Percentiles rank a stretch among this genome's conserved stretches.
phyloP scores from a whole-genome alignment of 2,888 invertebrate genomes.

The Chalcis sispes region DNA sequence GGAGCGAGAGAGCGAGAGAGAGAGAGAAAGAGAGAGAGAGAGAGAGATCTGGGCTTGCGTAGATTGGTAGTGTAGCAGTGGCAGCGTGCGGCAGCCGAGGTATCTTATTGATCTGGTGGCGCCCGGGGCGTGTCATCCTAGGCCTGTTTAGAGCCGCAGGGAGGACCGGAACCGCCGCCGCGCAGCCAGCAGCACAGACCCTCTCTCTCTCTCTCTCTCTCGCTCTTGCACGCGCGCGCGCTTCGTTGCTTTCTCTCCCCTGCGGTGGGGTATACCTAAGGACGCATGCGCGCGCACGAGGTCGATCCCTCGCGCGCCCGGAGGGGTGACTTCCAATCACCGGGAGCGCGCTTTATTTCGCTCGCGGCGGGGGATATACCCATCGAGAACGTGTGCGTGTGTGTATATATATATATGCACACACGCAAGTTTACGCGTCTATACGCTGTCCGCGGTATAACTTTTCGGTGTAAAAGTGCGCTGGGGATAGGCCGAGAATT shows the following conservation, averaged over 20 bases:
- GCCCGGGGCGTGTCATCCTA: constrained; percentile 76
- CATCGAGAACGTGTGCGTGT: neutral
- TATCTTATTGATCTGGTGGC: constrained; percentile 76
- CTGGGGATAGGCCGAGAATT: too few species aligned
- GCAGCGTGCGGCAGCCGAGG: too few species aligned
- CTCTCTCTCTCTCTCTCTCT: constrained; percentile 3
- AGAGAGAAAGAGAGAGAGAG: neutral
- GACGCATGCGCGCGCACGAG: constrained; percentile 68
- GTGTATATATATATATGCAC: neutral
- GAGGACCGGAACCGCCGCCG: constrained; percentile 75
- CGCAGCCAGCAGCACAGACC: constrained; percentile 64
- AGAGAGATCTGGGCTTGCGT: constrained; percentile 44
- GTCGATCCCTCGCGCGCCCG: constrained; percentile 65
- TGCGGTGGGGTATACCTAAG: constrained; percentile 45
- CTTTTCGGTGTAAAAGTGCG: too few species aligned
- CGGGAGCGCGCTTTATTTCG: constrained; percentile 72
- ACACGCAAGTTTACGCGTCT: neutral
- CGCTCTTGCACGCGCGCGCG: neutral
- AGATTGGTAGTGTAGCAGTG: constrained; percentile 67
- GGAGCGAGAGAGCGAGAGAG: neutral
- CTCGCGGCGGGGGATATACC: constrained; percentile 48
- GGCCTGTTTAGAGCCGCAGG: constrained; percentile 72
- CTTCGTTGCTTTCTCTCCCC: too few species aligned
- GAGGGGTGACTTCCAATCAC: constrained; percentile 76
- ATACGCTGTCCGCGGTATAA: neutral